Percentiles rank a stretch among this genome's conserved stretches.
Evolutionary conservation across 2,797 vertebrate species (phyloP).

Genomic region (Hybognathus amarus): DNA sequence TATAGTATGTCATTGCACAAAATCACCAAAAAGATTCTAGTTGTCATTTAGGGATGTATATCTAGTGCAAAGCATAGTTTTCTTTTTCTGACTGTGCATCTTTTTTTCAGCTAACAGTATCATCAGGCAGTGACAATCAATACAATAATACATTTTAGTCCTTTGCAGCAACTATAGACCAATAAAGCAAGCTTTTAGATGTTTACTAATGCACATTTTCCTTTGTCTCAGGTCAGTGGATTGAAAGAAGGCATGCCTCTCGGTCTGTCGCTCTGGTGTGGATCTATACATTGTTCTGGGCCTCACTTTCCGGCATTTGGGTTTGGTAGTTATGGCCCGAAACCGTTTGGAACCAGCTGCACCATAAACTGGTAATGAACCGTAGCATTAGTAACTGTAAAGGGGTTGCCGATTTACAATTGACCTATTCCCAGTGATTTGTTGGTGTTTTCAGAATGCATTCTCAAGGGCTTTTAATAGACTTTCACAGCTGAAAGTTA

Average conservation of each 20-base stretch:
- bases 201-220: background rate
- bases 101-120: slow-evolving; percentile 3
- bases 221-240: slow-evolving; percentile 66
- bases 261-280: slow-evolving; percentile 63
- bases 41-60: background rate
- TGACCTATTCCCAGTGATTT: background rate
- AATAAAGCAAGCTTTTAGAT: background rate
- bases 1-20: background rate
- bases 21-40: background rate
- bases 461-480: background rate
- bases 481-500: background rate
- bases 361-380: slow-evolving; percentile 68
- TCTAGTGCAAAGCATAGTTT: background rate
- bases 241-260: slow-evolving; percentile 63
- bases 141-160: background rate
- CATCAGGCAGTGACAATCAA: background rate
- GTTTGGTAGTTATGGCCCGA: slow-evolving; percentile 71
- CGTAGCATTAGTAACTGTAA: background rate
- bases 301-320: slow-evolving; percentile 67
- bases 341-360: slow-evolving; percentile 71
- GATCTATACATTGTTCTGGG: slow-evolving; percentile 68
- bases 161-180: background rate
- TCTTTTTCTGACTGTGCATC: background rate
- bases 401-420: background rate
- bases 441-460: background rate